Evolutionary conservation across 1,140 invertebrate species (phyloP).

Genomic region (Platorchestia sp.): DNA sequence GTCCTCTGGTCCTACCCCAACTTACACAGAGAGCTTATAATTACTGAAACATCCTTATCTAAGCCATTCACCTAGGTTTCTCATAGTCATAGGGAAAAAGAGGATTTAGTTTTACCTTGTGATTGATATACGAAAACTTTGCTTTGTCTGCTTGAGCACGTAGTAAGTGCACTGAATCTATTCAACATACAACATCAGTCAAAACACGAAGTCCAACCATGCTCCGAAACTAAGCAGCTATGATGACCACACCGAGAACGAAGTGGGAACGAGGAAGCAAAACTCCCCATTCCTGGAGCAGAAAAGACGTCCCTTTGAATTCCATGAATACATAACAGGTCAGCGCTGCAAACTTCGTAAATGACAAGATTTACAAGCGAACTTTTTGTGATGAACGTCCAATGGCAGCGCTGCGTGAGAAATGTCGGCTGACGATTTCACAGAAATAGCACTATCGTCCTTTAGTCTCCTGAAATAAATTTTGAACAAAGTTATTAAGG

Average conservation of each 20-base stretch:
- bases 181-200: background rate
- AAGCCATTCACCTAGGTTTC: no score
- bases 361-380: conserved; percentile 13
- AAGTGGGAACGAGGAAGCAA: background rate
- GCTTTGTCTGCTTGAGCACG: no score
- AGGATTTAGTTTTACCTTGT: no score
- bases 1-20: no score
- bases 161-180: no score
- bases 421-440: background rate
- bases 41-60: no score
- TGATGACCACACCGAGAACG: background rate
- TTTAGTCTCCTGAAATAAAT: background rate
- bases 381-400: conserved; percentile 25
- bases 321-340: conserved; percentile 26
- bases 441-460: background rate
- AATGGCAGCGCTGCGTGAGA: background rate
- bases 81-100: no score
- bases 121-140: no score
- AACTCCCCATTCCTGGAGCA: background rate
- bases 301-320: conserved; percentile 15
- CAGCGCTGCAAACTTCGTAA: background rate
- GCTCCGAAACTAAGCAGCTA: background rate
- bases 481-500: background rate
- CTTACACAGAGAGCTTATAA: no score
- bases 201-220: background rate